Evolutionary conservation across 1,140 invertebrate species (phyloP), one percentile per base, ranked within the genome.

Genomic region (Eciton burchellii): DNA sequence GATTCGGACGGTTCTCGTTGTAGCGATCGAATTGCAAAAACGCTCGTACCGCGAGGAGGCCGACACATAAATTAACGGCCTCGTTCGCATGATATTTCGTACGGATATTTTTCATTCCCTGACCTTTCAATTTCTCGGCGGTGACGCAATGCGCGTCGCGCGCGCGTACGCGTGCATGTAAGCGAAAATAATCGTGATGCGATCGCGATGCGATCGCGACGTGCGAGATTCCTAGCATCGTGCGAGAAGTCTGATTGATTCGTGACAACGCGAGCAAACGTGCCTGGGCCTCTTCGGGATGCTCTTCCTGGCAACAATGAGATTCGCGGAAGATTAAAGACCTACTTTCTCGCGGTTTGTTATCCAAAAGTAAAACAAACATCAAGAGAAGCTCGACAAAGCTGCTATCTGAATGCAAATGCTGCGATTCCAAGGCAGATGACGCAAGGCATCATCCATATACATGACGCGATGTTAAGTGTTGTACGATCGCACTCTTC

Each of bases 161-260:
- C 35, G 72, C 43, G 71, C 12, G 11, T 12, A n/a, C 62, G 60
- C 21, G n/a, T 41, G 47, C 43, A 52, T 43, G 24, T 56, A 56
- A 77, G 56, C 49, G 56, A 79, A 57, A 79, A 79, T 79, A 79
- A 79, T 79, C 49, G 52, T 68, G 74, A 79, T 79, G 63, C 3
- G 35, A 79, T 68, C 16, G 1, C 16, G 65, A 8, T 8, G 21
- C 6, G 12, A 45, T 12, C 4, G 41, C 0, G 45, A 65, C 19
- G 16, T 8, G 24, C 47, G 12, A 6, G 63, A 77, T 68, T 41
- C 3, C 19, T 9, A 65, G 52, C 54, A 66, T 62, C 0, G 19
- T 52, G 1, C 9, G 26, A 60, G 3, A 45, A 63, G 9, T 49
- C 19, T 19, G 3, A 65, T 63, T 76, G 49, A 76, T 56, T 71